Evolutionary conservation across 37 sponge, comb jelly and placozoan species (phyloP).

Genomic region (Hormiphora californensis): DNA sequence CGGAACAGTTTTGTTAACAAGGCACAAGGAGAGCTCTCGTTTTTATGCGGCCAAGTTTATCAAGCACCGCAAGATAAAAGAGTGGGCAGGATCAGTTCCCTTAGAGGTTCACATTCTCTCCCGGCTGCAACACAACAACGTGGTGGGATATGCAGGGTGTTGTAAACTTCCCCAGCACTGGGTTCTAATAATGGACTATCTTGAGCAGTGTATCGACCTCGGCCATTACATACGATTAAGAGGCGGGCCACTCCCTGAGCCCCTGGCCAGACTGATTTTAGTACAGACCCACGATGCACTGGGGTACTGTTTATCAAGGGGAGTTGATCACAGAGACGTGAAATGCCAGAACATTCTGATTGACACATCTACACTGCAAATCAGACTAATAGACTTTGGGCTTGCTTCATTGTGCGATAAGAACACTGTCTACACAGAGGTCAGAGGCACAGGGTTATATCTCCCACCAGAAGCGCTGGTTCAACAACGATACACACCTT

Average conservation of each 20-base stretch:
- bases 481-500: constrained; percentile 35
- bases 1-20: constrained; percentile 30
- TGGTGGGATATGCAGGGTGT: not conserved
- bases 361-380: not conserved
- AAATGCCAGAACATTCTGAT: constrained; percentile 43
- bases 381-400: constrained; percentile 46
- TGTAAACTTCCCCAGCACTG: constrained; percentile 31
- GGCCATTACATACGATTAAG: not conserved
- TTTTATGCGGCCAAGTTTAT: constrained; percentile 48
- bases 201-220: constrained; percentile 17
- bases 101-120: constrained; percentile 38
- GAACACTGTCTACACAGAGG: constrained; percentile 27
- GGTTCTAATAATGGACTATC: constrained; percentile 46
- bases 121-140: constrained; percentile 1
- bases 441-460: constrained; percentile 10
- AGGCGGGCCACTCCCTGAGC: constrained; percentile 3
- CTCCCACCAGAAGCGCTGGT: constrained; percentile 50
- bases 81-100: not conserved
- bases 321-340: constrained; percentile 48
- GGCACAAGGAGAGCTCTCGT: not conserved
- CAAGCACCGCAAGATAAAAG: constrained; percentile 14
- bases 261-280: not conserved
- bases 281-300: constrained; percentile 41
- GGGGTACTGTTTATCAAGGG: constrained; percentile 28
- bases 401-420: constrained; percentile 14